phyloP scores from a whole-genome alignment of 2,113 vertebrate genomes.

The Pholis gunnellus region DNA sequence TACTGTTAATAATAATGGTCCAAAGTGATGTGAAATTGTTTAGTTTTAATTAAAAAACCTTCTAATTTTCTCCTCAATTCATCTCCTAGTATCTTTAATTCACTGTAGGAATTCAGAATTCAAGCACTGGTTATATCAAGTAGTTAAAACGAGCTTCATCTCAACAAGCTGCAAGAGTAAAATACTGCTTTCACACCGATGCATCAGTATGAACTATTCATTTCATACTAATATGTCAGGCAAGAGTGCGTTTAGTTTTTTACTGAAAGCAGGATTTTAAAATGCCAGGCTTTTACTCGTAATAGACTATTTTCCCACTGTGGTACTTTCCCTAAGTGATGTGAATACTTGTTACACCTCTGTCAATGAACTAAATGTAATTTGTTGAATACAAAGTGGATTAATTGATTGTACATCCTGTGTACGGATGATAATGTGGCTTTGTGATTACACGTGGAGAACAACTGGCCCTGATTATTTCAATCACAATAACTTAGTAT shows the following conservation, averaged over 20 bases:
- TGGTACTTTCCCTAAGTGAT: not conserved
- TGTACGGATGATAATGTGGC: conserved; percentile 15
- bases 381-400: conserved; percentile 16
- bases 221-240: not conserved
- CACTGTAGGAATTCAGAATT: not conserved
- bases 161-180: not conserved
- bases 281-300: not conserved
- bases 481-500: conserved; percentile 34
- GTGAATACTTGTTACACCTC: no score
- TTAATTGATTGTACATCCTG: not conserved
- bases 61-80: no score
- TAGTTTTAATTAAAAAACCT: not conserved
- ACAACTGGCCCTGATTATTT: conserved; percentile 40
- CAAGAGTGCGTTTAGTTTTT: not conserved
- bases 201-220: not conserved
- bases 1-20: not conserved
- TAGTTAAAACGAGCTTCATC: not conserved
- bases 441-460: conserved; percentile 42
- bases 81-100: not conserved
- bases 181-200: not conserved
- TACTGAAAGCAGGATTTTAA: not conserved
- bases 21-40: not conserved
- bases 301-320: not conserved
- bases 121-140: not conserved
- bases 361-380: not conserved